Conservation (phyloP, 2,888 invertebrate species). For the Hypena proboscidalis region DNA sequence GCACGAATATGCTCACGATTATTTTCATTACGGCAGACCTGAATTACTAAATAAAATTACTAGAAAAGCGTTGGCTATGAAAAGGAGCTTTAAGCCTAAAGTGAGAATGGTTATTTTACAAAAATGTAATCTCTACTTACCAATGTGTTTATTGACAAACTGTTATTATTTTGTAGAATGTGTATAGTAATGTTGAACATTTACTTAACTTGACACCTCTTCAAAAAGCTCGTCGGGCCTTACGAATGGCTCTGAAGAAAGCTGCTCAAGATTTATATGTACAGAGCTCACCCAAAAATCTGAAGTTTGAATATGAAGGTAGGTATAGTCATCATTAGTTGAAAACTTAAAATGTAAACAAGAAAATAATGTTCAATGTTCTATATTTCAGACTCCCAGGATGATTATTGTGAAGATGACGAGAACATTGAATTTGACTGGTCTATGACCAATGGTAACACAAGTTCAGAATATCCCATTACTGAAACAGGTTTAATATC, state of each 20-base stretch:
- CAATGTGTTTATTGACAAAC: no score
- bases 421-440: slow-evolving; percentile 70
- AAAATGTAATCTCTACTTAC: no score
- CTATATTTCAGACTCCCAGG: slow-evolving; percentile 58
- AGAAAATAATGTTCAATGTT: background rate
- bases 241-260: slow-evolving; percentile 70
- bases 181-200: slow-evolving; percentile 59
- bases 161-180: slow-evolving; percentile 43
- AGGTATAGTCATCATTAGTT: background rate
- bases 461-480: slow-evolving; percentile 37
- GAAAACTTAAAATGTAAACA: background rate
- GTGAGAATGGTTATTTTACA: slow-evolving; percentile 39
- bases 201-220: slow-evolving; percentile 66
- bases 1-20: slow-evolving; percentile 86
- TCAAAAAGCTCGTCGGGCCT: slow-evolving; percentile 78
- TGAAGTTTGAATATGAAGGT: slow-evolving; percentile 62
- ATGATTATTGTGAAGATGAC: slow-evolving; percentile 69
- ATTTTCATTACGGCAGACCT: slow-evolving; percentile 81
- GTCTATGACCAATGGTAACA: slow-evolving; percentile 52
- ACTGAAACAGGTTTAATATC: slow-evolving; percentile 58
- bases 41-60: slow-evolving; percentile 84
- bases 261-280: slow-evolving; percentile 70
- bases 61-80: slow-evolving; percentile 78
- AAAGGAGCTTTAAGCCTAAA: slow-evolving; percentile 69
- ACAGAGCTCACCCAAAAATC: slow-evolving; percentile 59